Evolutionary conservation across 1,140 invertebrate species (phyloP).

Genomic region (Chelonus insularis): DNA sequence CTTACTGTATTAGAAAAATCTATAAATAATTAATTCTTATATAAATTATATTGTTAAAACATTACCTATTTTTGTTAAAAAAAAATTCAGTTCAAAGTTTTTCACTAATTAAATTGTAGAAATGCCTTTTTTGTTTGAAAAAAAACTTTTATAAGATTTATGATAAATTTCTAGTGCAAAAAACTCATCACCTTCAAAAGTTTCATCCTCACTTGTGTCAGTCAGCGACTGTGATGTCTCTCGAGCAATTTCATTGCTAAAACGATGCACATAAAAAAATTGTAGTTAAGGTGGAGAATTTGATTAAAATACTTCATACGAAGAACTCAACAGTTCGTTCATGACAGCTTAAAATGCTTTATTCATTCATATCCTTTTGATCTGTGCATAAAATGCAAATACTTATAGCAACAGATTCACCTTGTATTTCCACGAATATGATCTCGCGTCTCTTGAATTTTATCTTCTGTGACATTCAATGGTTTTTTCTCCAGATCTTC

Average conservation of each 20-base stretch:
- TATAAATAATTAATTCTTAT: too few species aligned
- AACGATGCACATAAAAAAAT: not conserved
- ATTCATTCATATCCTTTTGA: not conserved
- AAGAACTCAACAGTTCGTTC: not conserved
- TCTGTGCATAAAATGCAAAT: too few species aligned
- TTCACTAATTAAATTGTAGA: too few species aligned
- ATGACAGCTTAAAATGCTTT: conserved; percentile 4
- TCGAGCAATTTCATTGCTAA: conserved; percentile 2
- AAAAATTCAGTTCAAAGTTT: too few species aligned
- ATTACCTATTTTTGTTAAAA: too few species aligned
- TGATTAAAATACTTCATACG: not conserved
- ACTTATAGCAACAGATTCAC: too few species aligned
- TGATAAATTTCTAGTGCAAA: not conserved
- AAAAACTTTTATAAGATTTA: not conserved
- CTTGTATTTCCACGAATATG: not conserved
- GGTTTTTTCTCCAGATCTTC: not conserved
- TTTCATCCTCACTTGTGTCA: not conserved
- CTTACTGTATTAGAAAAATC: too few species aligned
- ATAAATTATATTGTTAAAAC: too few species aligned
- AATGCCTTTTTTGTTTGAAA: not conserved
- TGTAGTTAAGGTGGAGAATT: not conserved
- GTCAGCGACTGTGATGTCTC: not conserved
- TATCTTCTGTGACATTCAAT: conserved; percentile 11
- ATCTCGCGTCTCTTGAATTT: conserved; percentile 10
- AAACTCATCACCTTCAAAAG: not conserved